A percentile compares a stretch with the other conserved stretches of the same genome.
phyloP scores from a whole-genome alignment of 2,888 invertebrate species.

The Carabus problematicus region DNA sequence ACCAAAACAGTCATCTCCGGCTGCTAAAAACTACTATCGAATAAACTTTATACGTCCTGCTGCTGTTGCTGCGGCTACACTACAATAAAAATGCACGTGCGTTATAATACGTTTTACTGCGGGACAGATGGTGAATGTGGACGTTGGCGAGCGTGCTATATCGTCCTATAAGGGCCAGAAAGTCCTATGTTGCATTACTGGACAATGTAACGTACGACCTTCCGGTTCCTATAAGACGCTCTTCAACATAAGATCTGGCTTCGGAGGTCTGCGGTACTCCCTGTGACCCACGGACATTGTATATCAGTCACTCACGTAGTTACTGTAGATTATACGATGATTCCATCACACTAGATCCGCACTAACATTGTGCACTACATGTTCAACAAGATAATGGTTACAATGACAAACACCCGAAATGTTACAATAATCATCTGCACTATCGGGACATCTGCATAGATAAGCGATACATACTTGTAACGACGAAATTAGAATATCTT shows the following conservation, averaged over 20 bases:
- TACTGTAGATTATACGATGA: too few relatives aligned
- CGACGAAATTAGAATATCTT: too few relatives aligned
- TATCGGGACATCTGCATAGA: too few relatives aligned
- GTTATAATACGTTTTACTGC: slow-evolving; percentile 34
- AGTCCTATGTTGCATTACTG: slow-evolving; percentile 30
- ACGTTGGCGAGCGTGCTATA: slow-evolving; percentile 5
- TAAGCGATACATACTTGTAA: too few relatives aligned
- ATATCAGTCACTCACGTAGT: too few relatives aligned
- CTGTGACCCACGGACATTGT: not conserved
- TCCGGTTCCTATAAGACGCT: slow-evolving; percentile 31
- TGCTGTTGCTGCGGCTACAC: too few relatives aligned
- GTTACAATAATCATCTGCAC: too few relatives aligned
- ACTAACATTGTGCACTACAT: too few relatives aligned
- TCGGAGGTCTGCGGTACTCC: not conserved
- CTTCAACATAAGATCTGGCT: slow-evolving; percentile 17
- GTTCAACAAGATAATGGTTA: too few relatives aligned
- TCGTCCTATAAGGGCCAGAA: slow-evolving; percentile 20
- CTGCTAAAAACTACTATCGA: slow-evolving; percentile 29
- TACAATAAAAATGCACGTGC: slow-evolving; percentile 34
- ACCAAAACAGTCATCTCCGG: slow-evolving; percentile 21
- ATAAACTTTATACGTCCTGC: slow-evolving; percentile 21
- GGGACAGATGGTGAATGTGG: not conserved
- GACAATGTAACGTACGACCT: slow-evolving; percentile 39
- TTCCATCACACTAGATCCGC: too few relatives aligned
- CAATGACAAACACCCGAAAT: too few relatives aligned